Percentiles rank a stretch among this genome's conserved stretches.
These are phyloP conservation scores for Potamarius usumacintae DNA, from an alignment of 2,113 vertebrate genomes.

Conservation along the genomic window DNA sequence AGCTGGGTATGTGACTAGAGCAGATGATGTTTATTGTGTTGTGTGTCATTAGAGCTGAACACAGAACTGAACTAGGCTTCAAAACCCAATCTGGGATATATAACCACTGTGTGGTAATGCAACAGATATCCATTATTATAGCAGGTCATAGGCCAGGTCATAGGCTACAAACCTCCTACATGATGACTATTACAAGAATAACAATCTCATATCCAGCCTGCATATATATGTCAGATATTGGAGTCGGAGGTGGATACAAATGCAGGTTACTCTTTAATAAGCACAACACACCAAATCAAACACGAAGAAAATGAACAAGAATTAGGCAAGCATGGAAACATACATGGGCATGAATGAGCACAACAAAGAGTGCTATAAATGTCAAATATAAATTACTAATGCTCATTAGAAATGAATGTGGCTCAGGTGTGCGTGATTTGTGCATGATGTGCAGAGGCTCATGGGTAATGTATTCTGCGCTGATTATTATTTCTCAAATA, in stretches of 20 bases:
- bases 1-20: conserved; percentile 2
- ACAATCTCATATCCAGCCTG: background rate
- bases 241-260: too few species aligned
- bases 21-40: conserved; percentile 38
- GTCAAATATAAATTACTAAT: background rate
- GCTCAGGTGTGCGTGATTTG: background rate
- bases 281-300: background rate
- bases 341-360: background rate
- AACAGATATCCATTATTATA: background rate
- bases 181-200: background rate
- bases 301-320: background rate
- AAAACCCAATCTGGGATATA: background rate
- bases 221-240: background rate
- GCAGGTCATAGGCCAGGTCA: background rate
- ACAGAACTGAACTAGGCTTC: background rate
- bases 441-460: background rate
- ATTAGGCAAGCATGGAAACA: background rate
- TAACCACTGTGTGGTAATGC: background rate
- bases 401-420: background rate
- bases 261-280: background rate
- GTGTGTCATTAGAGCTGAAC: conserved; percentile 14
- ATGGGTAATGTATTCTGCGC: background rate
- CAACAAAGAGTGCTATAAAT: background rate
- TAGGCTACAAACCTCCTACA: background rate
- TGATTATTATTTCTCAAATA: background rate